Evolutionary conservation across 2,888 invertebrate species (phyloP).

Genomic region (Diloba caeruleocephala): DNA sequence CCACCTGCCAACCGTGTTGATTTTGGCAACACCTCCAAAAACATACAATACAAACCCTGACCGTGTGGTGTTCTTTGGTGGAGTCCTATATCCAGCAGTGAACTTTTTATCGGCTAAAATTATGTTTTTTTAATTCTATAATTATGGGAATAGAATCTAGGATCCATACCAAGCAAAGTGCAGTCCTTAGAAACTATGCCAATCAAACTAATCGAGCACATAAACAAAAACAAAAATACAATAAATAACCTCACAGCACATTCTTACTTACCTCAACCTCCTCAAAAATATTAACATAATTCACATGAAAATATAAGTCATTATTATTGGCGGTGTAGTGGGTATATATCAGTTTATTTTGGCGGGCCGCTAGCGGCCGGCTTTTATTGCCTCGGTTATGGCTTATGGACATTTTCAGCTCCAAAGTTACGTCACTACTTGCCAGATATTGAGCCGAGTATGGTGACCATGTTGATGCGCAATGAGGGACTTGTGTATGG

Average conservation of each 20-base stretch:
- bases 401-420: slow-evolving; percentile 63
- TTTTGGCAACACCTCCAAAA: too few species aligned
- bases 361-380: slow-evolving; percentile 44
- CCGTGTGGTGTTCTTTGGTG: too few species aligned
- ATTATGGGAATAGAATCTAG: too few species aligned
- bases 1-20: too few species aligned
- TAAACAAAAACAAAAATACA: not conserved
- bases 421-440: slow-evolving; percentile 49
- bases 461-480: slow-evolving; percentile 15
- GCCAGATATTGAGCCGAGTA: slow-evolving; percentile 48
- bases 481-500: not conserved
- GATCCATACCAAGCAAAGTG: too few species aligned
- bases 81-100: too few species aligned
- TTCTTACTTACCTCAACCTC: slow-evolving; percentile 40
- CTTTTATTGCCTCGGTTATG: slow-evolving; percentile 67
- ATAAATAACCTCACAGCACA: slow-evolving; percentile 46
- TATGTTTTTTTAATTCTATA: too few species aligned
- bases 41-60: too few species aligned
- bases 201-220: too few species aligned
- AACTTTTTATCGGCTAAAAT: too few species aligned
- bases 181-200: too few species aligned
- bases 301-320: slow-evolving; percentile 48
- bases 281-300: slow-evolving; percentile 48
- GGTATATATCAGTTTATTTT: slow-evolving; percentile 54
- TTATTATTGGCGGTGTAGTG: slow-evolving; percentile 50